Base-by-base conservation (phyloP, 2,888 invertebrate species). In the Sesia bembeciformis region DNA sequence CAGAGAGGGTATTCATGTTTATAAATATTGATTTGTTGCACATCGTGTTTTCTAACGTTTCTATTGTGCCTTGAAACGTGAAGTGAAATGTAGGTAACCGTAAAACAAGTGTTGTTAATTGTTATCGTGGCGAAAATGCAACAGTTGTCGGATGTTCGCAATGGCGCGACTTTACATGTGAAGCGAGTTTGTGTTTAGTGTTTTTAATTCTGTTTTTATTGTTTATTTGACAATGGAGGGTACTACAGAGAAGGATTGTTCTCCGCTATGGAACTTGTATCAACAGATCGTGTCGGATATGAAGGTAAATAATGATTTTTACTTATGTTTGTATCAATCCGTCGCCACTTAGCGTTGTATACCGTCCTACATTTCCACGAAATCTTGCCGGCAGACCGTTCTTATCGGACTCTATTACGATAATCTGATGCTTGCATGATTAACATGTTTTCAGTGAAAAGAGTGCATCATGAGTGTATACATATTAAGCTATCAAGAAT, bases 271-370 rank as follows among this genome's bases (percentile, higher is more conserved):
- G 84, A 96, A 95, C 77, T 92, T 98, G 67, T 98, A 98, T 83
- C 97, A 98, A 87, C 96, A 97, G 84, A 97, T 98, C 70, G 94
- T 98, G 71, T 94, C 94, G 74, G 98, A 98, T 83, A 95, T 98
- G 96, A 98, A 98, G 96, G 98, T 98, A 92, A 90, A 93, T 84
- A 66, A 64, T 55, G 58, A 57, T 58, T 52, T 52, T 51, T 51
- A 51, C 42, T 42, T 42, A 42, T 42, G 5, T 23, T 23, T 23
- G 23, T 23, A 23, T 23, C 23, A 23, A 6, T 42, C 7, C 42
- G 55, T 57, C 62, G 59, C 65, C 53, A 58, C 58, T 63, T 56
- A 56, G 61, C 66, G 66, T 67, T 65, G 73, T 68, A 60, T 40
- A 54, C 54, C 64, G 76, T 54, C 67, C 74, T 62, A 76, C 68